Percentiles rank a stretch among this genome's conserved stretches.
phyloP scores from a whole-genome alignment of 2,888 invertebrate genomes.

The Acleris sparsana region DNA sequence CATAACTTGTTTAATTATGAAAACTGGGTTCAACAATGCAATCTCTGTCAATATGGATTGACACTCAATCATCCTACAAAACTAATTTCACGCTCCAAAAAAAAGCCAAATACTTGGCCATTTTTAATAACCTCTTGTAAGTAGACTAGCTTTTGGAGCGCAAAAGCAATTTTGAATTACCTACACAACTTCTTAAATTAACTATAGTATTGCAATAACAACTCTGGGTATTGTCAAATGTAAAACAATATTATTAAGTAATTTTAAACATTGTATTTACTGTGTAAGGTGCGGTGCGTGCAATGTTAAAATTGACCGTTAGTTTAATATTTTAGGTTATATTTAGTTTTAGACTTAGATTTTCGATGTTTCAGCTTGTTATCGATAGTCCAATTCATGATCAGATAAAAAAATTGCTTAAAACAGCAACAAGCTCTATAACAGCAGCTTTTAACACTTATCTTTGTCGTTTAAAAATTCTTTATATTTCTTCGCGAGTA shows the following conservation, averaged over 20 bases:
- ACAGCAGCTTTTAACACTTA: conserved; percentile 40
- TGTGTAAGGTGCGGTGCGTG: conserved; percentile 34
- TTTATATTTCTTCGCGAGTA: neutral
- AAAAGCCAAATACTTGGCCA: neutral
- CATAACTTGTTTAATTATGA: neutral
- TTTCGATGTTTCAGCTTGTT: conserved; percentile 58
- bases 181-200: conserved; percentile 2
- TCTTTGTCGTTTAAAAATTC: neutral
- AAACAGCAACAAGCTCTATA: conserved; percentile 66
- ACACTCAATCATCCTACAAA: conserved; percentile 11
- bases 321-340: conserved; percentile 9
- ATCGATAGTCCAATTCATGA: conserved; percentile 66
- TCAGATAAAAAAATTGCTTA: conserved; percentile 64
- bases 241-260: neutral
- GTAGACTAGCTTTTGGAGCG: conserved; percentile 5
- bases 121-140: neutral
- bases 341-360: conserved; percentile 21
- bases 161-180: conserved; percentile 6
- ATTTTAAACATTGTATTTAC: conserved; percentile 15
- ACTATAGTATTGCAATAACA: neutral
- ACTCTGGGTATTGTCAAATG: neutral
- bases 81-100: conserved; percentile 4
- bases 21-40: conserved; percentile 23
- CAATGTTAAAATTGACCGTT: conserved; percentile 28
- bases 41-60: conserved; percentile 1